Base-by-base conservation (phyloP, 2,797 vertebrate species). In the Paedocypris micromegethes region DNA sequence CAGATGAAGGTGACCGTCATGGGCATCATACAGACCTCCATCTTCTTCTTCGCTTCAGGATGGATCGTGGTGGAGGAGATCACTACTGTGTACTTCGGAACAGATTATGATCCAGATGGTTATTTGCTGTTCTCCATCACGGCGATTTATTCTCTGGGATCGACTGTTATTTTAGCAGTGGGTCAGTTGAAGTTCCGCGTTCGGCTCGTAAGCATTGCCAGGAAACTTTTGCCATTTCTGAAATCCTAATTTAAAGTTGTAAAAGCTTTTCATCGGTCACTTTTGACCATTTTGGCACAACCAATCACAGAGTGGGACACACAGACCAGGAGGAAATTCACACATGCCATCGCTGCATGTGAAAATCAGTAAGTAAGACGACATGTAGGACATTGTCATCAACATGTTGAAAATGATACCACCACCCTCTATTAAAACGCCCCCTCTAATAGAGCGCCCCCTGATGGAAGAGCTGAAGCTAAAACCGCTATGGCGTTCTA, bases 1-100 rank as follows among this genome's bases (percentile, higher is more conserved):
- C 80, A 83, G 53, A 72, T 76, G 51, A 79, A 76, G 65, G 73
- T 81, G 72, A 72, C 76, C 58, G 39, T 77, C 58, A 73, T 68
- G 6, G 78, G 81, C 45, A 64, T 81, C 7, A 38, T 58, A 52
- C 84, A 86, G 70, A 73, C 59, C 2, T 42, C 77, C 7, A 48
- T 86, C 44, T 79, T 48, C 60, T 7, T 78, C n/a, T 5, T 80
- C 2, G 80, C 47, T 4, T 6, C 2, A 2, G 0, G n/a, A 3
- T 78, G 59, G 47, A 42, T 61, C n/a, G 2, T 69, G 0, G 0
- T 51, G 0, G 0, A 42, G 2, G 3, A 40, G 0, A 4, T 79
- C 7, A 1, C 2, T 42, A 0, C 0, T 0, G 3, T 5, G 2
- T 5, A 6, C 5, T 2, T 38, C 0, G 0, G 2, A 4, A 4